Percentiles rank a stretch among this genome's conserved stretches.
Conservation (phyloP, 1,140 invertebrate genomes). For the Apis cerana region DNA sequence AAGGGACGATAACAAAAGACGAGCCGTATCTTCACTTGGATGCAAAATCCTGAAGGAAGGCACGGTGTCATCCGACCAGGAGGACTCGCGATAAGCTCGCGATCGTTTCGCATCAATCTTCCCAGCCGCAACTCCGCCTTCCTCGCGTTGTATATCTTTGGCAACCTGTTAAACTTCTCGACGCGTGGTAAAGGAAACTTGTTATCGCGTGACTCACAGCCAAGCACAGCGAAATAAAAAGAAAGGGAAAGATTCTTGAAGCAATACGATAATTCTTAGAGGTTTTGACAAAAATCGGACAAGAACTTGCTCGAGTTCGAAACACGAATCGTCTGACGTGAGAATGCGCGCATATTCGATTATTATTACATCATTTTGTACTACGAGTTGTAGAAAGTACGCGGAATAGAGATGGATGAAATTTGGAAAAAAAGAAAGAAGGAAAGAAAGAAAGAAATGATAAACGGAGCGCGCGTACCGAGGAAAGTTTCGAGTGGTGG, state of each 20-base stretch:
- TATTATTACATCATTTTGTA: no score
- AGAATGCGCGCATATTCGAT: no score
- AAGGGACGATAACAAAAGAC: neutral
- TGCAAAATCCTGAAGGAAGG: neutral
- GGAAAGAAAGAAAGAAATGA: neutral
- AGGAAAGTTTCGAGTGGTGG: slow-evolving; percentile 3
- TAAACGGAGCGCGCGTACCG: neutral
- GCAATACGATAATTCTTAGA: no score
- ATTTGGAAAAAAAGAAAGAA: no score
- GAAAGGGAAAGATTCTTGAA: neutral
- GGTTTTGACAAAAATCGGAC: no score
- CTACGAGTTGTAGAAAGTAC: no score
- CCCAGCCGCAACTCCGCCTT: slow-evolving; percentile 13
- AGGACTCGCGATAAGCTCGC: slow-evolving; percentile 33
- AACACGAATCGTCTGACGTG: no score
- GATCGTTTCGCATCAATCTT: slow-evolving; percentile 68
- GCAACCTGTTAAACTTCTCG: slow-evolving; percentile 62
- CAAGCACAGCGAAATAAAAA: neutral
- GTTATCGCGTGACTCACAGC: neutral
- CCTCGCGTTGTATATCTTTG: neutral
- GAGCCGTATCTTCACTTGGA: slow-evolving; percentile 26
- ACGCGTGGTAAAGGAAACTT: neutral
- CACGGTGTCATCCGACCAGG: no score
- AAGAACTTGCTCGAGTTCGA: no score
- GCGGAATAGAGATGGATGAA: no score